A percentile compares a stretch with the other conserved stretches of the same genome.
These are phyloP conservation scores for Gymnocypris eckloni DNA, from an alignment of 2,797 vertebrate genomes.

Conservation along the genomic window DNA sequence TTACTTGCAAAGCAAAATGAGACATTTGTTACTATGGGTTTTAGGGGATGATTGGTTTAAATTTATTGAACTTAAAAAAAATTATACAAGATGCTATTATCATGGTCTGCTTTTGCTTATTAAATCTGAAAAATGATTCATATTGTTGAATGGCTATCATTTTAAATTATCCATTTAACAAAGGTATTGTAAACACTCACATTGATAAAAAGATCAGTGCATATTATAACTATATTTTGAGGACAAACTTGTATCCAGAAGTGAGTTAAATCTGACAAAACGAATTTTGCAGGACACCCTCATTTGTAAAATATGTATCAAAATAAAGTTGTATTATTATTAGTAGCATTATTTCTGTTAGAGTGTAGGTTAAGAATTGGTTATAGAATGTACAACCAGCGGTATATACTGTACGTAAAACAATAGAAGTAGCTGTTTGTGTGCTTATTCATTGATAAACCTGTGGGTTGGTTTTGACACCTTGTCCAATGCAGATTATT, in stretches of 20 bases:
- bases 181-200: background rate
- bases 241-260: too few species aligned
- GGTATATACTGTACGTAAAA: background rate
- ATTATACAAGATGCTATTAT: background rate
- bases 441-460: background rate
- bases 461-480: background rate
- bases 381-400: background rate
- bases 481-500: background rate
- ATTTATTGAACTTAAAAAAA: background rate
- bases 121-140: background rate
- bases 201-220: too few species aligned
- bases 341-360: background rate
- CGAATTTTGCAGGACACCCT: background rate
- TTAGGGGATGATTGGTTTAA: background rate
- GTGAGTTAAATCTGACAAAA: too few species aligned
- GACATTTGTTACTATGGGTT: background rate
- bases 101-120: background rate
- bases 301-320: background rate
- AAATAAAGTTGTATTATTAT: background rate
- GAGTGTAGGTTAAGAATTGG: background rate
- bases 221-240: too few species aligned
- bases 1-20: background rate
- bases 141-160: background rate
- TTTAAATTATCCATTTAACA: background rate
- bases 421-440: background rate